These are phyloP conservation scores for Standfussiana lucernea DNA, from an alignment of 2,888 invertebrate species.

Conservation along the genomic window DNA sequence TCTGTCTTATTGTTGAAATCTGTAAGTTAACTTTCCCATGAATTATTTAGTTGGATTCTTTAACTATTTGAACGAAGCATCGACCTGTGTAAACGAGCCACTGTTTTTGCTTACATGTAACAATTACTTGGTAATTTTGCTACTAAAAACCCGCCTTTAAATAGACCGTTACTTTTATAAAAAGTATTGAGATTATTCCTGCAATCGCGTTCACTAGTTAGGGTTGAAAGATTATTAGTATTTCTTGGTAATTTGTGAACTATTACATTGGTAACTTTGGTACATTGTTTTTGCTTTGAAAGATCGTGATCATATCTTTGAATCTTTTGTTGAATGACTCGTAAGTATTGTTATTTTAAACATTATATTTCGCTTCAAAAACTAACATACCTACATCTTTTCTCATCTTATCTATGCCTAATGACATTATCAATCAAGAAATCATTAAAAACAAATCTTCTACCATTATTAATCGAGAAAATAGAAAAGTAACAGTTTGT, in stretches of 20 bases:
- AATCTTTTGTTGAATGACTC: background rate
- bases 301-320: background rate
- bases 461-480: constrained; percentile 8
- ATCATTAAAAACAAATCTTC: constrained; percentile 15
- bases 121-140: constrained; percentile 69
- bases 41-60: constrained; percentile 16
- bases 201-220: constrained; percentile 32
- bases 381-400: background rate
- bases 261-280: background rate
- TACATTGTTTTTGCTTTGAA: background rate
- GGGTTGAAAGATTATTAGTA: constrained; percentile 8
- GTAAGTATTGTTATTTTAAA: background rate
- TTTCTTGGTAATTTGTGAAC: background rate
- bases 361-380: background rate
- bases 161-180: constrained; percentile 74
- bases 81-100: constrained; percentile 69
- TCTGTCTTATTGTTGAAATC: constrained; percentile 15
- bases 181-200: constrained; percentile 69
- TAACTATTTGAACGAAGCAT: constrained; percentile 62
- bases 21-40: constrained; percentile 51
- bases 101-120: constrained; percentile 72
- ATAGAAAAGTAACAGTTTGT: background rate
- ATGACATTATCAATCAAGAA: constrained; percentile 17
- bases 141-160: constrained; percentile 71
- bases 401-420: background rate